Percentiles rank a stretch among this genome's conserved stretches.
These are phyloP conservation scores for Ptycholaimellus sp. DNA, from an alignment of 2,888 invertebrate genomes.

Conservation along the genomic window DNA sequence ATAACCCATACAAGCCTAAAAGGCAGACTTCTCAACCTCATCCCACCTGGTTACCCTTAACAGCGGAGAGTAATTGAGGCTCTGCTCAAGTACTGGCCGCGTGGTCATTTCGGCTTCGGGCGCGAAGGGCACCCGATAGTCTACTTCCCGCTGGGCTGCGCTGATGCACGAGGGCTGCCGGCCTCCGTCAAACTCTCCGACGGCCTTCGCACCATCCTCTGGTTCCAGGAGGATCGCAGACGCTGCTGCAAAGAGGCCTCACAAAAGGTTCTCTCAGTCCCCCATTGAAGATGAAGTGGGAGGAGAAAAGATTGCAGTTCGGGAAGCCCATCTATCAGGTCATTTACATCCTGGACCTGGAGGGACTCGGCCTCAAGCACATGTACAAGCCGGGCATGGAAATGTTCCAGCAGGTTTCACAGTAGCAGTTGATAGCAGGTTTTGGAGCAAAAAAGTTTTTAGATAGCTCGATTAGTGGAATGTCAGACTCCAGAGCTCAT, in stretches of 20 bases:
- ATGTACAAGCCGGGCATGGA: conserved; percentile 4
- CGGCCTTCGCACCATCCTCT: not conserved
- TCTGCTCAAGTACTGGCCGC: not conserved
- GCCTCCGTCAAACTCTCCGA: not conserved
- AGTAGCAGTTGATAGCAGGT: not conserved
- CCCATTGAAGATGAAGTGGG: too few species aligned
- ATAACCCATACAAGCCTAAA: too few species aligned
- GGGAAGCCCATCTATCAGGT: conserved; percentile 1
- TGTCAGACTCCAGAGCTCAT: conserved; percentile 5
- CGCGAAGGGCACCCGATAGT: not conserved
- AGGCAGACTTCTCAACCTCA: too few species aligned
- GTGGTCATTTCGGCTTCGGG: not conserved
- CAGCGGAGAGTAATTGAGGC: not conserved
- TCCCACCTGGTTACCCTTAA: too few species aligned
- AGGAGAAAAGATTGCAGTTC: conserved; percentile 3
- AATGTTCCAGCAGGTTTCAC: conserved; percentile 1
- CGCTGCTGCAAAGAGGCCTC: not conserved
- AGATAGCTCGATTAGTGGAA: conserved; percentile 2
- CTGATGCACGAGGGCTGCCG: not conserved
- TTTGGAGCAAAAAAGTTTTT: too few species aligned
- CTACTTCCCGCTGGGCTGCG: not conserved
- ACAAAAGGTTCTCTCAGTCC: not conserved
- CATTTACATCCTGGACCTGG: conserved; percentile 4
- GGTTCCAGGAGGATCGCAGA: not conserved
- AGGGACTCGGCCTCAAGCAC: conserved; percentile 2